Conservation (phyloP, 2,797 vertebrate species). For the Mastacembelus armatus region DNA sequence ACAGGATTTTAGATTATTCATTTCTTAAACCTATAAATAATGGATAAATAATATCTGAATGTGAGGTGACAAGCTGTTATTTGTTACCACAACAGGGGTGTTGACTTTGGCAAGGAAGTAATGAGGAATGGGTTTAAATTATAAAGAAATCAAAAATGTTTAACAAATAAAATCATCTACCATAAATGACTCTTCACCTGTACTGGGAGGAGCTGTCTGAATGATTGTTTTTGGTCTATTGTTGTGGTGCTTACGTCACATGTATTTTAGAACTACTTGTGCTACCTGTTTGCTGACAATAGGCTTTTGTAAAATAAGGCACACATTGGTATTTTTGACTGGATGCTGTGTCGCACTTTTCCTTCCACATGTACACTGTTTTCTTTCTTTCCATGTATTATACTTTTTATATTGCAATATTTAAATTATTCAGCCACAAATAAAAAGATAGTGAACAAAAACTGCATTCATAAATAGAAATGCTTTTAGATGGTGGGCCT, state of each 20-base stretch:
- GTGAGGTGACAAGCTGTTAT: too few relatives aligned
- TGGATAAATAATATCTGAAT: too few relatives aligned
- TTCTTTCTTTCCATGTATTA: constrained; percentile 47
- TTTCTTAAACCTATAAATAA: neutral
- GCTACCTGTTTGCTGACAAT: constrained; percentile 41
- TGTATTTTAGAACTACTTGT: constrained; percentile 28
- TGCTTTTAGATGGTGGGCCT: constrained; percentile 8
- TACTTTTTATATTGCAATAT: constrained; percentile 1
- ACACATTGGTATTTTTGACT: constrained; percentile 15
- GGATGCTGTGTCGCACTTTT: constrained; percentile 33
- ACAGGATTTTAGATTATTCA: too few relatives aligned
- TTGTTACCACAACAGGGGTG: too few relatives aligned
- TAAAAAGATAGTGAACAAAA: constrained; percentile 29
- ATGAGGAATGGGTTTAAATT: too few relatives aligned
- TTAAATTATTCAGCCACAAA: constrained; percentile 24
- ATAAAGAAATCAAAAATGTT: too few relatives aligned
- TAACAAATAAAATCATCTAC: too few relatives aligned
- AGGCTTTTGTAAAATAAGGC: constrained; percentile 27
- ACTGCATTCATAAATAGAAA: constrained; percentile 28
- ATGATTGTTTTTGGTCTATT: too few relatives aligned
- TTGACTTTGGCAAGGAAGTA: too few relatives aligned
- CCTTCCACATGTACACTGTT: constrained; percentile 6
- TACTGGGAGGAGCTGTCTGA: too few relatives aligned
- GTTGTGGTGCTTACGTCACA: too few relatives aligned
- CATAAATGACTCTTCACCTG: too few relatives aligned